These are phyloP conservation scores for Andrena minutula DNA, from an alignment of 2,888 invertebrate species.

Conservation along the genomic window DNA sequence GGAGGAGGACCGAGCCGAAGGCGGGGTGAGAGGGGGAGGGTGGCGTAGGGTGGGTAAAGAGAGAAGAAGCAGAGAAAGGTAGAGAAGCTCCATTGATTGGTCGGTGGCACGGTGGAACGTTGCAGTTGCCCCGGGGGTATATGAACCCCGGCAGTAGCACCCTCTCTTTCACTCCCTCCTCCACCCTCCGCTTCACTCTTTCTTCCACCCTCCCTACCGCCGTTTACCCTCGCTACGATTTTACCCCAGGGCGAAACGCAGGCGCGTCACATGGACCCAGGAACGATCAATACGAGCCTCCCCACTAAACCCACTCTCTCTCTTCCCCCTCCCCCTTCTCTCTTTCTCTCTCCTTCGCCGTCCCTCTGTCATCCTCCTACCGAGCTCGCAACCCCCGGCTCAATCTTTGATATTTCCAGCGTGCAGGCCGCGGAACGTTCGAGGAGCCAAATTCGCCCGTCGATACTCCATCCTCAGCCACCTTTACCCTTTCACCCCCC, in stretches of 20 bases:
- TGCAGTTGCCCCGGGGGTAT: slow-evolving; percentile 80
- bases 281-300: slow-evolving; percentile 83
- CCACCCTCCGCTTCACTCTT: slow-evolving; percentile 48
- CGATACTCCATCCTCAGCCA: no score
- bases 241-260: slow-evolving; percentile 78
- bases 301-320: slow-evolving; percentile 66
- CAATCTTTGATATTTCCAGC: slow-evolving; percentile 64
- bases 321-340: slow-evolving; percentile 37
- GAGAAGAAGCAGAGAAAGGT: slow-evolving; percentile 56
- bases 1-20: slow-evolving; percentile 59
- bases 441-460: background rate
- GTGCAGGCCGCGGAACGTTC: slow-evolving; percentile 21
- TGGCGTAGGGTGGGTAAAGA: slow-evolving; percentile 40
- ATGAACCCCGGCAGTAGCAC: slow-evolving; percentile 80
- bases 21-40: slow-evolving; percentile 49
- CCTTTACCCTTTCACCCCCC: no score
- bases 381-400: slow-evolving; percentile 44
- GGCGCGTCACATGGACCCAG: slow-evolving; percentile 84
- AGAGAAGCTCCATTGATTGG: slow-evolving; percentile 83
- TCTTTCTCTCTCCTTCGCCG: slow-evolving; percentile 31
- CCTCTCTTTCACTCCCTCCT: slow-evolving; percentile 58
- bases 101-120: slow-evolving; percentile 78
- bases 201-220: slow-evolving; percentile 53
- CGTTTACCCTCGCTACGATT: slow-evolving; percentile 71
- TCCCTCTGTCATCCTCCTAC: slow-evolving; percentile 52